These are phyloP conservation scores for Helicoverpa armigera DNA, from an alignment of 1,140 invertebrate species.

Conservation along the genomic window DNA sequence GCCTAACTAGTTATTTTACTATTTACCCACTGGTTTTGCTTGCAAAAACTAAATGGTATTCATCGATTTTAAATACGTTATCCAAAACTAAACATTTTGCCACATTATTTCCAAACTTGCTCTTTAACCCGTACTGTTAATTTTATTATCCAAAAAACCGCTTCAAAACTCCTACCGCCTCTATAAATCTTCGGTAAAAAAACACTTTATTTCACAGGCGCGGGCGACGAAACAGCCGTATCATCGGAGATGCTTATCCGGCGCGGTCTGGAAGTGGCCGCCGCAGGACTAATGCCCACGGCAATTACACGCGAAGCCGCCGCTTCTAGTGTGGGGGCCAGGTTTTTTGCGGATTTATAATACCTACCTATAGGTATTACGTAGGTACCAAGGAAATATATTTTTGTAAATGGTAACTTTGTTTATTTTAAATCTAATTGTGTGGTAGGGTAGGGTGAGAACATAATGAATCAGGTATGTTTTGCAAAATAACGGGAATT, in stretches of 20 bases:
- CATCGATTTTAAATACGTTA: too few species aligned
- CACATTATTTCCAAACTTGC: background rate
- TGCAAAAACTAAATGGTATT: too few species aligned
- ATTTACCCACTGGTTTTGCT: too few species aligned
- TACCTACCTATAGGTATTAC: too few species aligned
- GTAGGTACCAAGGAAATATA: too few species aligned
- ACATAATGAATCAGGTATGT: too few species aligned
- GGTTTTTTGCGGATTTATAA: background rate
- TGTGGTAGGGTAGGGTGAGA: too few species aligned
- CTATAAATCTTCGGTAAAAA: background rate
- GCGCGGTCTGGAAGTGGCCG: constrained; percentile 57
- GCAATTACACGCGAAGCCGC: constrained; percentile 62
- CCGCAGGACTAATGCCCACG: constrained; percentile 65
- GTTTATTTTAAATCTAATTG: too few species aligned
- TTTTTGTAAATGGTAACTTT: background rate
- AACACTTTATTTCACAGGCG: background rate
- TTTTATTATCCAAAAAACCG: constrained; percentile 14
- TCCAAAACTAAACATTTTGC: constrained; percentile 6
- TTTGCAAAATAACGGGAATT: too few species aligned
- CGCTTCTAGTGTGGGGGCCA: background rate
- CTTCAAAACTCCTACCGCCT: background rate
- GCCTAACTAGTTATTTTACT: too few species aligned
- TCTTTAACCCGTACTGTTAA: background rate
- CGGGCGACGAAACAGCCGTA: constrained; percentile 60
- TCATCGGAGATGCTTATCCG: constrained; percentile 64